Base-by-base conservation (phyloP, 1,140 invertebrate species). In the Lepidurus arcticus region DNA sequence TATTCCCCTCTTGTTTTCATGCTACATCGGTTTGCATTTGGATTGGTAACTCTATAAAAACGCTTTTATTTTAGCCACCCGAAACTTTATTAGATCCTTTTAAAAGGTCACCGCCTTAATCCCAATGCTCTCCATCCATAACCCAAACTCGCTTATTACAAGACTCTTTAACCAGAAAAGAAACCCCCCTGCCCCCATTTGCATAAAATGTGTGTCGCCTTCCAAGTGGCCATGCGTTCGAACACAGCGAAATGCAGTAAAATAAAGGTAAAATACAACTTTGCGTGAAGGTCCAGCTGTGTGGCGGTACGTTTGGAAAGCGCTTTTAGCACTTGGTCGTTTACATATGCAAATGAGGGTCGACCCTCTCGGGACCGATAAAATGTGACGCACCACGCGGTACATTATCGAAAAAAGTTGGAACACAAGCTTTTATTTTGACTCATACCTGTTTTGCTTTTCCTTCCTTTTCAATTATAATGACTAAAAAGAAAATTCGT, bases 241-340 rank as follows among this genome's bases (percentile, higher is more conserved):
- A 65, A 47, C 45, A 47, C 45, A 47, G 16, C 10, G 45, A 47
- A 65, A 65, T 16, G 53, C 21, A 65, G 16, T 65, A 65, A 65
- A 65, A 65, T 65, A 65, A 65, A 65, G 53, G 53, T 65, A 65
- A 65, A 65, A 65, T 65, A 65, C 53, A 65, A 65, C 53, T 65
- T 65, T 21, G 53, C 53, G 53, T 65, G 53, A 65, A 65, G n/a
- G 21, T 65, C 53, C 53, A 65, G 53, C 53, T 65, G 53, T 65
- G 53, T 65, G 53, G 53, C 53, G 53, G 53, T 65, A 65, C 53
- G 53, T 65, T 65, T 65, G 53, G 53, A 65, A 65, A 65, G 53
- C 53, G 53, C 53, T 65, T 65, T 65, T 65, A 65, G 53, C 53
- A 65, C 53, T 65, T 65, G 53, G 53, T 65, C 53, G 53, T 65